Base-by-base conservation (phyloP, 2,113 vertebrate genomes). In the Pycnonotus jocosus region DNA sequence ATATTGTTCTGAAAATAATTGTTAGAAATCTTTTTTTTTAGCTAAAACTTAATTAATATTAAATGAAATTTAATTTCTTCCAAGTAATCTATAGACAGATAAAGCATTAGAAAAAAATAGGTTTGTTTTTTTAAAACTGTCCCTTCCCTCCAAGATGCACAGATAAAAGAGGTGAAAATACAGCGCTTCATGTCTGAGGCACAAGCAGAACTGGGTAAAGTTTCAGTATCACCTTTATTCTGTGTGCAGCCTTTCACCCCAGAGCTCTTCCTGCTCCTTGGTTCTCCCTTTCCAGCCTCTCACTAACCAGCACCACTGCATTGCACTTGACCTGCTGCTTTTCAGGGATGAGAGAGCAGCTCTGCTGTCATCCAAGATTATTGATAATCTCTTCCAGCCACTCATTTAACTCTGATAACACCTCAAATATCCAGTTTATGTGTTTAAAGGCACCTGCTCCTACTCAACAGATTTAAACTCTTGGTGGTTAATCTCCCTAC, bases 311-410 rank as follows among this genome's bases (percentile, higher is more conserved):
- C 38, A 47, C 40, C 33, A 15, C 17, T 9, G 22, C 7, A 11
- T 14, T 45, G 48, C 54, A 69, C 79, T 69, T 70, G 44, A 54
- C 31, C 45, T 38, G 18, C 7, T 47, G 35, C 31, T 90, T 81
- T 90, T 53, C 47, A 81, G 45, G 50, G 38, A 14, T 0, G 0
- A 73, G 51, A 25, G 0, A 38, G 50, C 2, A 1, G 38, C 56
- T 88, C 65, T 88, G 38, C 64, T n/a, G 68, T 37, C 76, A 58
- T 25, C 65, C 38, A 53, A 37, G 60, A 20, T 61, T 38, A 24
- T 28, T 50, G 45, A 38, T 35, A 48, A 65, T 22, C 35, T 77
- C 54, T 94, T 86, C 30, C 68, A 91, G 68, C 5, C 37, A n/a
- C 38, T 73, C 64, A 30, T 33, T 30, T 45, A 62, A 70, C 19